Base-by-base conservation (phyloP, 1,140 invertebrate species). In the Meloidogyne hapla region DNA sequence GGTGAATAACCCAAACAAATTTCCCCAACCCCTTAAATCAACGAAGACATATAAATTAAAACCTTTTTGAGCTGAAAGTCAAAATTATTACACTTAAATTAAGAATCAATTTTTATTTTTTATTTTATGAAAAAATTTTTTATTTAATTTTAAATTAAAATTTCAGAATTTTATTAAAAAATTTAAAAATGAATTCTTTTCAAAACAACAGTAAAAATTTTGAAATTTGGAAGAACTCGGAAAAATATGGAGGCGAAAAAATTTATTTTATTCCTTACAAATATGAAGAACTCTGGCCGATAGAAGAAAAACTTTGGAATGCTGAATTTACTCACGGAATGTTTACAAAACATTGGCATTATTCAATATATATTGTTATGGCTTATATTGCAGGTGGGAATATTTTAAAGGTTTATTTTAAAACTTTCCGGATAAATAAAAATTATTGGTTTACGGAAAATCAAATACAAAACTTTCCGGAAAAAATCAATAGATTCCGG, bases 251-350 rank as follows among this genome's bases (percentile, higher is more conserved):
- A 23, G 25, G 18, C 12, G 61, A 66, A 9, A 62, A 62, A 23
- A 77, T 77, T 13, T 76, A 78, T 48, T 72, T 65, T 23, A 42
- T 77, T 15, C 76, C 76, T 0, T 77, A 77, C 63, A 75, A 77
- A 74, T 77, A 77, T 68, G 26, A 64, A 15, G 40, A 77, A 40
- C 64, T 68, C 23, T 77, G 48, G 63, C 8, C 61, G 1, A 23
- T 75, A 28, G 76, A 77, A 56, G 25, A 42, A 23, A 40, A 28
- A n/a, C n/a, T 77, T 33, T 77, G 76, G 76, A 78, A 68, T 73
- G 21, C 76, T 56, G 38, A 28, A 40, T 40, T 38, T 21, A 68
- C 63, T 0, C 76, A 76, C 25, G n/a, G 33, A 42, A 26, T 74
- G 26, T 78, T 78, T 62, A 40, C 48, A 18, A 25, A 48, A 25